Conservation (phyloP, 1,140 invertebrate species). For the Gonatopus flavifemur region DNA sequence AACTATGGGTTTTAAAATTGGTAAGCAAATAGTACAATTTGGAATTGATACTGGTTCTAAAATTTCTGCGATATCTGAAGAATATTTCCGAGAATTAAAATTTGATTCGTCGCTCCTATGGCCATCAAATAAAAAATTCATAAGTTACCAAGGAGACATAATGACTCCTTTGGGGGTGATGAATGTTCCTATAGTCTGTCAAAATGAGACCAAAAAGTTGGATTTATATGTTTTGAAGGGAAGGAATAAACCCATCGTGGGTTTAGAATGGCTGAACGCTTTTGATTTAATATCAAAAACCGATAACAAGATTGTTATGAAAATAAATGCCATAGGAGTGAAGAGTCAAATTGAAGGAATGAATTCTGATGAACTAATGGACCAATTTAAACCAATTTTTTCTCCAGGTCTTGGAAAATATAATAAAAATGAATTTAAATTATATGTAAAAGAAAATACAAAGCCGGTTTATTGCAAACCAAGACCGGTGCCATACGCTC, state of each 20-base stretch:
- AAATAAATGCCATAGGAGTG: not conserved
- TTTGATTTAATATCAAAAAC: not conserved
- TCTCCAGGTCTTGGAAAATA: not conserved
- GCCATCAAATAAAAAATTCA: not conserved
- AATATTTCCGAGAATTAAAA: too few relatives aligned
- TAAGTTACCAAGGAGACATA: not conserved
- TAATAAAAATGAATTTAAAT: not conserved
- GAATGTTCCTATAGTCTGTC: not conserved
- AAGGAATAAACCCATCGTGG: not conserved
- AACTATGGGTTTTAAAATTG: not conserved
- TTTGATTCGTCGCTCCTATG: too few relatives aligned
- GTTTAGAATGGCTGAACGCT: not conserved
- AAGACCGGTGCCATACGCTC: not conserved
- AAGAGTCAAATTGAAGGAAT: not conserved
- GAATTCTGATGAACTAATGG: not conserved
- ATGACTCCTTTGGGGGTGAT: not conserved
- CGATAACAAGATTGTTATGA: not conserved
- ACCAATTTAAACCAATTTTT: not conserved
- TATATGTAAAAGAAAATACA: constrained; percentile 5
- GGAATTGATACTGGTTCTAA: too few relatives aligned
- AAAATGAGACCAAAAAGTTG: not conserved
- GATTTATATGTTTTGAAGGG: not conserved
- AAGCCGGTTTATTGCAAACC: constrained; percentile 9
- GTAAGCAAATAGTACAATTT: not conserved
- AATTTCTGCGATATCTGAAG: too few relatives aligned